Percentiles rank a stretch among this genome's conserved stretches.
Conservation (phyloP, 2,113 vertebrate genomes). For the Carassius auratus region DNA sequence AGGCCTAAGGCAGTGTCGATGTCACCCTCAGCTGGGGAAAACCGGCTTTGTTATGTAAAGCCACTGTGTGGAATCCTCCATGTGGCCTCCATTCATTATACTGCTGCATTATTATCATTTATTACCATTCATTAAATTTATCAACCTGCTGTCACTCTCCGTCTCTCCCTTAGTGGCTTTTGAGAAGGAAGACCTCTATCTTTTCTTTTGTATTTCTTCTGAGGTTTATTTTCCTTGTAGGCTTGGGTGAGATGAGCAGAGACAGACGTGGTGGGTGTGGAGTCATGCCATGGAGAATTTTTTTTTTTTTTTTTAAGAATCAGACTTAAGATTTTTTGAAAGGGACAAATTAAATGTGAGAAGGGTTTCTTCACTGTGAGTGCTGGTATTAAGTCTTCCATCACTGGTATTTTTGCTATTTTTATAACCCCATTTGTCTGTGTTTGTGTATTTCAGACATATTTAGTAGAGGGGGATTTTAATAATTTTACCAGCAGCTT, state of each 20-base stretch:
- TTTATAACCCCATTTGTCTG: neutral
- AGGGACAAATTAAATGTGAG: neutral
- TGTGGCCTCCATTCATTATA: constrained; percentile 40
- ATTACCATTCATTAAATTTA: constrained; percentile 55
- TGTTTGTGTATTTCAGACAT: neutral
- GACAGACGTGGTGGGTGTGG: neutral
- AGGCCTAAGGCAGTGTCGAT: constrained; percentile 48
- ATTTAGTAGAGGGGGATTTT: neutral
- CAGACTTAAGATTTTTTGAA: neutral
- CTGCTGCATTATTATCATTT: constrained; percentile 56
- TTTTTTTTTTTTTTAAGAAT: neutral
- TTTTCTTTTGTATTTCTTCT: constrained; percentile 24
- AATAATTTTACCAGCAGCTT: neutral
- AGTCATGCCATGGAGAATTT: neutral
- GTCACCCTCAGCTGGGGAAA: constrained; percentile 44
- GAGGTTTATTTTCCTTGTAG: neutral
- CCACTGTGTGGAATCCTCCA: constrained; percentile 31
- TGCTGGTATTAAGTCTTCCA: neutral
- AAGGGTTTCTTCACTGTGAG: neutral
- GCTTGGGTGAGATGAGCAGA: neutral
- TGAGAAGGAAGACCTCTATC: constrained; percentile 28
- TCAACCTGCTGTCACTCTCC: constrained; percentile 12
- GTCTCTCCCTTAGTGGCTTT: constrained; percentile 15
- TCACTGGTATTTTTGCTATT: neutral
- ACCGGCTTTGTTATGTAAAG: constrained; percentile 61